Percentiles rank a stretch among this genome's conserved stretches.
Evolutionary conservation across 1,140 invertebrate species (phyloP).

Genomic region (Solen grandis): DNA sequence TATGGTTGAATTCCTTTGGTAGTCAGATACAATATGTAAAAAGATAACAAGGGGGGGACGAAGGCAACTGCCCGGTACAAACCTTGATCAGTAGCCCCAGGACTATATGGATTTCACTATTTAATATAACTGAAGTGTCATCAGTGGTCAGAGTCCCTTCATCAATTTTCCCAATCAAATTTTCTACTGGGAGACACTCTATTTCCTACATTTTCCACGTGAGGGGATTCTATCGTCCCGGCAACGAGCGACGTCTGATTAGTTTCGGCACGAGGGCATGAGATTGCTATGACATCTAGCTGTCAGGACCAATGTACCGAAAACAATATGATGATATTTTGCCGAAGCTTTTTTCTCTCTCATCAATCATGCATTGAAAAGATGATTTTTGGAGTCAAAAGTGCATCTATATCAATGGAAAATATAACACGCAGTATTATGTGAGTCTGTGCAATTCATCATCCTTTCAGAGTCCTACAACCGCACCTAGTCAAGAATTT

Average conservation of each 20-base stretch:
- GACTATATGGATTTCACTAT: conserved; percentile 30
- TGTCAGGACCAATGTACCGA: background rate
- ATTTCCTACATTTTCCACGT: conserved; percentile 54
- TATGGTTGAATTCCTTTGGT: too few species aligned
- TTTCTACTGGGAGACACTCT: conserved; percentile 56
- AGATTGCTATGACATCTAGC: conserved; percentile 37
- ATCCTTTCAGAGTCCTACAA: too few species aligned
- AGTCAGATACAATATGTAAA: too few species aligned
- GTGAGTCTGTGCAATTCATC: background rate
- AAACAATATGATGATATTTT: conserved; percentile 35
- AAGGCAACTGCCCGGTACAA: too few species aligned
- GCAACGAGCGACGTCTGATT: conserved; percentile 42
- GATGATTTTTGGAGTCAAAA: background rate
- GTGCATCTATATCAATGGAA: background rate
- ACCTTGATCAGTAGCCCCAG: too few species aligned
- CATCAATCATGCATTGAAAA: conserved; percentile 19
- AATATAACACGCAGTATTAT: background rate
- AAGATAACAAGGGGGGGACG: too few species aligned
- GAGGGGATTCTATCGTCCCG: conserved; percentile 17
- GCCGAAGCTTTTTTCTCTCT: background rate
- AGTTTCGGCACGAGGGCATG: conserved; percentile 21
- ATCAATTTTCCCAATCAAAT: conserved; percentile 54
- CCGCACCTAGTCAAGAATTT: too few species aligned
- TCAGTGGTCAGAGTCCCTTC: conserved; percentile 41
- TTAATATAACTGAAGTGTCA: conserved; percentile 44